These are phyloP conservation scores for Pygoscelis adeliae DNA, from an alignment of 2,113 vertebrate species.

Conservation along the genomic window DNA sequence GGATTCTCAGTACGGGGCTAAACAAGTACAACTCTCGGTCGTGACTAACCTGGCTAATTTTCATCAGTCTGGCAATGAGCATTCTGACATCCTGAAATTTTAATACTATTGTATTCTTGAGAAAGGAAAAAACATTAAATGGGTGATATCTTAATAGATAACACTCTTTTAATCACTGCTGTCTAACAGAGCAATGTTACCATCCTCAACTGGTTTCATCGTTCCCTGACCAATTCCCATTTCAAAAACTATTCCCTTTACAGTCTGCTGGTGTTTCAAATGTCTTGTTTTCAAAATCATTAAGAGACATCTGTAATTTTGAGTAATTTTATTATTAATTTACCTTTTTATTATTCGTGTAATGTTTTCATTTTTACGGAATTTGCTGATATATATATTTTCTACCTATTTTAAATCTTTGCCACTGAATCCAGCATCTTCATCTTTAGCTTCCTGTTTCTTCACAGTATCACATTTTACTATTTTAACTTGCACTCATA, in stretches of 20 bases:
- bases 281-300: not conserved
- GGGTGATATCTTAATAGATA: not conserved
- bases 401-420: not conserved
- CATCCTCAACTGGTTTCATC: not conserved
- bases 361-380: not conserved
- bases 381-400: not conserved
- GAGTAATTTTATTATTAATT: not conserved
- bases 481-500: not conserved
- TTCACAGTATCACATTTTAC: not conserved
- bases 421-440: not conserved
- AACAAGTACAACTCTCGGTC: not conserved
- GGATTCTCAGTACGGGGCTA: accelerated
- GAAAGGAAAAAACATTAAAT: not conserved
- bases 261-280: not conserved
- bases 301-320: not conserved
- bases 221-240: not conserved
- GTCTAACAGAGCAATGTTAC: not conserved
- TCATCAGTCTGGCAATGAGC: not conserved
- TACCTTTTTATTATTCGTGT: not conserved
- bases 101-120: not conserved
- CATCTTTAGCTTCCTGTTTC: not conserved
- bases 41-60: not conserved
- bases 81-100: not conserved
- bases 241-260: not conserved
- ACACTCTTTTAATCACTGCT: not conserved